Base-by-base conservation (phyloP, 2,797 vertebrate genomes). In the Trematomus bernacchii region DNA sequence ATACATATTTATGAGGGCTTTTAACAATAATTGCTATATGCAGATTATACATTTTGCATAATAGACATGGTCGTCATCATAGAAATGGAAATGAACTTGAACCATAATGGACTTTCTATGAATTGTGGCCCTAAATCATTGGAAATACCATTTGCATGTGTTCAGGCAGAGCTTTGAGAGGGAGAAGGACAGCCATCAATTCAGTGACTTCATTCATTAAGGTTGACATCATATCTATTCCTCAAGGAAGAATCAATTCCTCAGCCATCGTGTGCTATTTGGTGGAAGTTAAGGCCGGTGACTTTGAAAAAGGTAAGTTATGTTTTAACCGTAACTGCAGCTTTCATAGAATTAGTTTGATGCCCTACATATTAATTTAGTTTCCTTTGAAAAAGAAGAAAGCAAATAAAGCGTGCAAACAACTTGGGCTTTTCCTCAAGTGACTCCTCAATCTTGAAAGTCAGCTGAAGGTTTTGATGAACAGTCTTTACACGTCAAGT, bases 341-440 rank as follows among this genome's bases (percentile, higher is more conserved):
- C 68, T 71, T 81, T 71, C 37, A 68, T 53, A 64, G 3, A 60
- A 72, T 37, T 7, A 40, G n/a, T 66, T 16, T 42, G 57, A 37
- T 47, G 37, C 43, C 55, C 10, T 40, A 71, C 6, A 61, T n/a
- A 40, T 63, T 40, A 43, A 44, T 46, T 13, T 10, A 9, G 8
- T 55, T 55, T 46, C 27, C 42, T 54, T 13, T 61, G 21, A 48
- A 43, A 50, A 51, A 14, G 1, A n/a, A 19, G 8, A 47, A n/a
- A 30, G 33, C 2, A 30, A 47, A 52, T 19, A 3, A 18, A 47
- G 58, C 10, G 18, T 10, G 43, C 13, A 42, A 30, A 48, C 13
- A 53, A 30, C 58, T 33, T 59, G 30, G 8, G n/a, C n/a, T 61
- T 53, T 61, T 16, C 19, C 19, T 52, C 19, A 43, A 40, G 53